Conservation (phyloP, 2,888 invertebrate genomes). For the Horisme vitalbata region DNA sequence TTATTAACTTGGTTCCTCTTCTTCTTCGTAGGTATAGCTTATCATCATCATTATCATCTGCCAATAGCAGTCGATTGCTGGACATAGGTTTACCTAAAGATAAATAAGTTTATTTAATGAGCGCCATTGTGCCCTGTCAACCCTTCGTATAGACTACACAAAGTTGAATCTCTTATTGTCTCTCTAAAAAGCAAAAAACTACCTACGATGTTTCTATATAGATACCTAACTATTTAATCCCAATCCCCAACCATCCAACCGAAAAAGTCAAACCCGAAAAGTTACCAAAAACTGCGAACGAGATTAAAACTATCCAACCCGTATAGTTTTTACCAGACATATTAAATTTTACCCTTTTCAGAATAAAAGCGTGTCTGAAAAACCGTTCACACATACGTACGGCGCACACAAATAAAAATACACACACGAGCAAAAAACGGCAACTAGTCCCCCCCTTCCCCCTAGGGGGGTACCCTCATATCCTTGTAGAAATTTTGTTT, state of each 20-base stretch:
- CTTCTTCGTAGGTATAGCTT: no score
- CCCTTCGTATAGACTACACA: no score
- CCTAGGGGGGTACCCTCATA: constrained; percentile 59
- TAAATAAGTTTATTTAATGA: no score
- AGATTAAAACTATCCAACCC: constrained; percentile 36
- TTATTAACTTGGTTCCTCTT: no score
- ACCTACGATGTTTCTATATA: neutral
- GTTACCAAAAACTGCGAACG: constrained; percentile 31
- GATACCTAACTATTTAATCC: constrained; percentile 5
- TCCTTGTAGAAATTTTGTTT: constrained; percentile 82
- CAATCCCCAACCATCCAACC: constrained; percentile 5
- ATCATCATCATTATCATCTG: no score
- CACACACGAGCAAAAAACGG: constrained; percentile 75
- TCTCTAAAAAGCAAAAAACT: no score
- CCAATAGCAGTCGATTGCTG: no score
- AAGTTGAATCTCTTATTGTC: no score
- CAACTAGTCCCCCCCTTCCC: constrained; percentile 57
- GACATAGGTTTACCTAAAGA: no score
- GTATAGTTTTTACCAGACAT: constrained; percentile 52
- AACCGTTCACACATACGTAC: constrained; percentile 37
- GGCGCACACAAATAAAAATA: constrained; percentile 65
- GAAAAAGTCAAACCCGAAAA: constrained; percentile 28
- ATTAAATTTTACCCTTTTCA: constrained; percentile 57
- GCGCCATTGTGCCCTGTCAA: no score
- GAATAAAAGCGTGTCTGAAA: constrained; percentile 62